A percentile compares a stretch with the other conserved stretches of the same genome.
These are phyloP conservation scores for Dicrurus megarhynchus DNA, from an alignment of 2,113 vertebrate species.

Conservation along the genomic window DNA sequence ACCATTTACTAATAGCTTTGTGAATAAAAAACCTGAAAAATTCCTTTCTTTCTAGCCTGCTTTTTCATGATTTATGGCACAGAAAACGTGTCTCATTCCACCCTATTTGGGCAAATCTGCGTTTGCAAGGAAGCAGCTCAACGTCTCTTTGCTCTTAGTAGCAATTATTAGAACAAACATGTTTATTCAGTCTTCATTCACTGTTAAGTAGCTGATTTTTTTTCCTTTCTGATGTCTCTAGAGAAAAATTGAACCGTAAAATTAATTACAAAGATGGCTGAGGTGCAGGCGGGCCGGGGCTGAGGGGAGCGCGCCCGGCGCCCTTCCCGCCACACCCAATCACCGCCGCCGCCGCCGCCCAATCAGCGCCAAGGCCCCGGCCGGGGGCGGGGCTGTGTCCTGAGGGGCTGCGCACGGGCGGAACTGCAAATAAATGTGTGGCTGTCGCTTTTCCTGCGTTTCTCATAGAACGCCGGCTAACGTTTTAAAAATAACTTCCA, in stretches of 20 bases:
- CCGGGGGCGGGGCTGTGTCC: accelerated
- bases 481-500: background rate
- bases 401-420: background rate
- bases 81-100: background rate
- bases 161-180: background rate
- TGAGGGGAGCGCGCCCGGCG: background rate
- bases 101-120: background rate
- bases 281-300: background rate
- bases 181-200: background rate
- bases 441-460: background rate
- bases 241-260: background rate
- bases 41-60: background rate
- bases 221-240: background rate
- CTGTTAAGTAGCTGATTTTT: background rate
- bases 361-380: background rate
- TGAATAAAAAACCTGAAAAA: background rate
- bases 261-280: background rate
- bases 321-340: background rate
- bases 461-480: no score
- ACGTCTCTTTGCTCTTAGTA: background rate
- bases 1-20: background rate
- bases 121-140: background rate
- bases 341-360: background rate
- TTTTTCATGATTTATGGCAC: background rate
- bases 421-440: accelerated